These are phyloP conservation scores for Ardeotis arabs DNA, from an alignment of 2,113 vertebrate genomes.

Conservation along the genomic window DNA sequence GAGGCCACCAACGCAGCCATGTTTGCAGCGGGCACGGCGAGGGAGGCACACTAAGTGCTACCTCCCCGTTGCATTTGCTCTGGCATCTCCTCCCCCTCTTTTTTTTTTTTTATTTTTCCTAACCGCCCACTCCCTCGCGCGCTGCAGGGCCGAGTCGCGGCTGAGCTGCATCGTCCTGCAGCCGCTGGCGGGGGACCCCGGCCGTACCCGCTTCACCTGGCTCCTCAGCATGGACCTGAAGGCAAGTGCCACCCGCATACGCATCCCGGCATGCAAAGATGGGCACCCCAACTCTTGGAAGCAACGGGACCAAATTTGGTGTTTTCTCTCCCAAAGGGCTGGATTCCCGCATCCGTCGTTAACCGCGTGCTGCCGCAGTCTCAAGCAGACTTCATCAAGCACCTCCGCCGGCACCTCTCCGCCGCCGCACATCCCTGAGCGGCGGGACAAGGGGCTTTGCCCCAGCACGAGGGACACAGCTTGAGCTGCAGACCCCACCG, in stretches of 20 bases:
- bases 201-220: slow-evolving; percentile 78
- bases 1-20: no score
- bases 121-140: not conserved
- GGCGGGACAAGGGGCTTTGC: not conserved
- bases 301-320: fast-evolving
- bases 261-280: not conserved
- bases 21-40: not conserved
- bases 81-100: not conserved
- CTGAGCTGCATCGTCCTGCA: slow-evolving; percentile 82
- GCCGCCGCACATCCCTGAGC: not conserved
- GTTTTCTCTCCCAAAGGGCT: slow-evolving; percentile 71
- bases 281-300: not conserved
- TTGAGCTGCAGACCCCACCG: not conserved
- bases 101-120: not conserved
- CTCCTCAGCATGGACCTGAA: slow-evolving; percentile 84
- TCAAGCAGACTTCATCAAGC: slow-evolving; percentile 78
- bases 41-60: not conserved
- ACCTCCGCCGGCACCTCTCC: slow-evolving; percentile 72
- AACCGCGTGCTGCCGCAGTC: slow-evolving; percentile 74
- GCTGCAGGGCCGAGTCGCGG: slow-evolving; percentile 76
- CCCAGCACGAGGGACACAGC: fast-evolving
- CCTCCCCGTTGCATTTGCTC: not conserved
- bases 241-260: slow-evolving; percentile 46
- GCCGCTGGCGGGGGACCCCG: not conserved
- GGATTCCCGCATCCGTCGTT: slow-evolving; percentile 78